phyloP scores from a whole-genome alignment of 2,113 vertebrate species.

The Pterocles gutturalis region DNA sequence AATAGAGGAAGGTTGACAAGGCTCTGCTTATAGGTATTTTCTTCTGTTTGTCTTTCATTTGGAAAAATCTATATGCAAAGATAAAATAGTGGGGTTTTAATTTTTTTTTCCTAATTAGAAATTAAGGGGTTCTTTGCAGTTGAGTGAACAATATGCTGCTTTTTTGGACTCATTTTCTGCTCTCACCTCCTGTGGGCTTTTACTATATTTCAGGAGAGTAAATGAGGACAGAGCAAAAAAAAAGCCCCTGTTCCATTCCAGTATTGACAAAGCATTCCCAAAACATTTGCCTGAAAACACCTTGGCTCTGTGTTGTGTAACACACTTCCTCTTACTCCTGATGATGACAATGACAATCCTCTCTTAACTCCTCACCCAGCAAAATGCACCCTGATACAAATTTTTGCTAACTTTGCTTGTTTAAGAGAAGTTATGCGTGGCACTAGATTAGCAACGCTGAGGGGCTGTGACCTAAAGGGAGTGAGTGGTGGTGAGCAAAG shows the following conservation, averaged over 20 bases:
- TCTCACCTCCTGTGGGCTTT: neutral
- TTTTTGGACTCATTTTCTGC: neutral
- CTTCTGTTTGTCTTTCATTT: neutral
- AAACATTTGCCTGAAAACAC: neutral
- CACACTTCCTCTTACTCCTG: neutral
- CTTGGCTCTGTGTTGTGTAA: neutral
- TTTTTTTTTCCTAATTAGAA: neutral
- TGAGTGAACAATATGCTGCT: neutral
- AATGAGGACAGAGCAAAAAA: neutral
- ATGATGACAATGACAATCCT: neutral
- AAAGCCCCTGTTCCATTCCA: fast-evolving
- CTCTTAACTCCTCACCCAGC: neutral
- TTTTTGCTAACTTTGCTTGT: neutral
- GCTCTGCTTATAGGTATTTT: neutral
- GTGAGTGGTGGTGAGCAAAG: neutral
- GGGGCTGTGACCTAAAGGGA: neutral
- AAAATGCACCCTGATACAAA: neutral
- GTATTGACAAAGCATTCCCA: neutral
- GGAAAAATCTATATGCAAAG: neutral
- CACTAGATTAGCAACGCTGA: neutral
- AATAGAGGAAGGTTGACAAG: neutral
- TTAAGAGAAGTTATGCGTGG: neutral
- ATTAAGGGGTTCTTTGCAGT: neutral
- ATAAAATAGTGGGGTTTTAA: neutral
- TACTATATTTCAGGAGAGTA: neutral